Conservation (phyloP, 2,113 vertebrate species). For the Panthera tigris region DNA sequence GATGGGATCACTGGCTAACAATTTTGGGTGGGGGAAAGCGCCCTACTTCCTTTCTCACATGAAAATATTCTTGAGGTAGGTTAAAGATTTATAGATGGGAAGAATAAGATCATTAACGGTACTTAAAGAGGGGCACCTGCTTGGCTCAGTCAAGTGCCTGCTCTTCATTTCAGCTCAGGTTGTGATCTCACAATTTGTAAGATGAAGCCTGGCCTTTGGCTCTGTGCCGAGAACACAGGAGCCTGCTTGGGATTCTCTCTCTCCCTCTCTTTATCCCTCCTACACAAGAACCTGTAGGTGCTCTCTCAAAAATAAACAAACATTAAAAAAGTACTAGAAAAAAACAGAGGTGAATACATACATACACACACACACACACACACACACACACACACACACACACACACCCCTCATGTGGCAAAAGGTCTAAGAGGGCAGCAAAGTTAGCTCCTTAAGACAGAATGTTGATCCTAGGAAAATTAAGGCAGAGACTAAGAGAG, state of each 20-base stretch:
- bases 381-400: too few species aligned
- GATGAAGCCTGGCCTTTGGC: too few species aligned
- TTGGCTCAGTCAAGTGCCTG: too few species aligned
- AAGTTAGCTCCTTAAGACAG: neutral
- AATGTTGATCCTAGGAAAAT: neutral
- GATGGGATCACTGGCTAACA: neutral
- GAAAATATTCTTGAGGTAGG: neutral
- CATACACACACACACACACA: neutral
- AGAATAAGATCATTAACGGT: neutral
- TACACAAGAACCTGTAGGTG: too few species aligned
- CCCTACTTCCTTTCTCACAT: neutral
- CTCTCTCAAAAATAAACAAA: too few species aligned
- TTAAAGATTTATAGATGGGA: neutral
- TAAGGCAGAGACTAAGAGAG: neutral
- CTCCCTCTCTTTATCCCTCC: too few species aligned
- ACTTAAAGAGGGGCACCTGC: neutral
- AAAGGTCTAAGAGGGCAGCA: neutral
- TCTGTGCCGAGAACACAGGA: too few species aligned
- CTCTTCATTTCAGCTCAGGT: too few species aligned
- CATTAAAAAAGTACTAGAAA: neutral
- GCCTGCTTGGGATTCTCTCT: too few species aligned
- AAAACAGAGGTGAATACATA: neutral
- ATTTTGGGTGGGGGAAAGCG: fast-evolving
- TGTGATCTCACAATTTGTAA: too few species aligned
- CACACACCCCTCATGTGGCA: neutral